A percentile compares a stretch with the other conserved stretches of the same genome.
Conservation (phyloP, 2,113 vertebrate species). For the Poecile atricapillus region DNA sequence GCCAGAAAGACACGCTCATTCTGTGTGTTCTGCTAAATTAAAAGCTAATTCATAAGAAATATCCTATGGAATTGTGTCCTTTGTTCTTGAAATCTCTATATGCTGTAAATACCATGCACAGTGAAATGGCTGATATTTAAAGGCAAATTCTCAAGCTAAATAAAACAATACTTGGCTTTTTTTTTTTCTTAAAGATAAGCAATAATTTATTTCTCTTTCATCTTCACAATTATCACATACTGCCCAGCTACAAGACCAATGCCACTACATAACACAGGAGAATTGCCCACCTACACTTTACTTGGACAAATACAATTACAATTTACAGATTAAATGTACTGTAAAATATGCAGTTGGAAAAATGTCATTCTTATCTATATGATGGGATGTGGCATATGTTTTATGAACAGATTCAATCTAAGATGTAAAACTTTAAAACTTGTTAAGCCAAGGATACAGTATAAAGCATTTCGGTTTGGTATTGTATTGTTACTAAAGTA, state of each 20-base stretch:
- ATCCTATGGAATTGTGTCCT: not conserved
- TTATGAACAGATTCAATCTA: conserved; percentile 60
- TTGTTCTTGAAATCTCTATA: not conserved
- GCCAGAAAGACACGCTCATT: not conserved
- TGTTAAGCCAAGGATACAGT: conserved; percentile 68
- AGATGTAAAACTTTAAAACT: conserved; percentile 33
- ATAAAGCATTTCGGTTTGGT: conserved; percentile 73
- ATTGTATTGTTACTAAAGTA: conserved; percentile 74
- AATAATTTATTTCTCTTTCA: conserved; percentile 91
- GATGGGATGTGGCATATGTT: conserved; percentile 55
- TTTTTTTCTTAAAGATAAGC: conserved; percentile 75
- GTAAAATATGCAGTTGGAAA: conserved; percentile 79
- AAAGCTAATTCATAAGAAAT: not conserved
- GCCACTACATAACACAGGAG: conserved; percentile 84
- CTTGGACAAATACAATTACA: conserved; percentile 84
- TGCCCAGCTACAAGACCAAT: conserved; percentile 86
- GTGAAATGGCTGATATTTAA: conserved; percentile 18
- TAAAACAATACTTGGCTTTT: conserved; percentile 53
- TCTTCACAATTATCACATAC: conserved; percentile 91
- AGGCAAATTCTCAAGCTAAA: conserved; percentile 57
- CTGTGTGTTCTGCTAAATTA: not conserved
- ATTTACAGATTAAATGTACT: conserved; percentile 83
- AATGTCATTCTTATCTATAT: conserved; percentile 55
- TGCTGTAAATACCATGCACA: not conserved
- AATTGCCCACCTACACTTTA: conserved; percentile 85